phyloP scores from a whole-genome alignment of 2,113 vertebrate species.

The Nanger granti region DNA sequence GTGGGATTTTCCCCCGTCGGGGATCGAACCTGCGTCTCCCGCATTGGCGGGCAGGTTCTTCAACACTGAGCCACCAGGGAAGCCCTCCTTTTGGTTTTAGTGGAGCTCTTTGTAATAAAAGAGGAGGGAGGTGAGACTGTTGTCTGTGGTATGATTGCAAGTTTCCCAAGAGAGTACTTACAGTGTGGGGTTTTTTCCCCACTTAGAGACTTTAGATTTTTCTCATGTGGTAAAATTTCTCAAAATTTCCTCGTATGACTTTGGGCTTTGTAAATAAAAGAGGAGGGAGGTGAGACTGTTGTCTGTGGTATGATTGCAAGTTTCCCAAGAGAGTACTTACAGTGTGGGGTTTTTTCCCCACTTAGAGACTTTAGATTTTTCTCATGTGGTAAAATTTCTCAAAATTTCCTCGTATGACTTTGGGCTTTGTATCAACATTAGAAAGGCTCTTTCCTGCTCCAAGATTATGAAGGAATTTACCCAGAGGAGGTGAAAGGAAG shows the following conservation, averaged over 20 bases:
- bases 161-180: not conserved
- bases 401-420: not conserved
- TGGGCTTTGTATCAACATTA: not conserved
- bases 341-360: fast-evolving
- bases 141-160: fast-evolving
- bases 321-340: not conserved
- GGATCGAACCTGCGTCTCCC: not conserved
- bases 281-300: not conserved
- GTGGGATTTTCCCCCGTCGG: not conserved
- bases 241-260: not conserved
- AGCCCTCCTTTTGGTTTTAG: not conserved
- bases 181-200: fast-evolving
- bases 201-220: not conserved
- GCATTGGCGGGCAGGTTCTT: not conserved
- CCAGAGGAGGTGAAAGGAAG: not conserved
- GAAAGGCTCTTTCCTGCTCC: not conserved
- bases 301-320: fast-evolving
- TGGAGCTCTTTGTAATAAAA: not conserved
- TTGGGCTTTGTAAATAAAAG: not conserved
- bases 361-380: not conserved
- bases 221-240: not conserved
- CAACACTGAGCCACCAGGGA: not conserved
- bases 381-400: not conserved
- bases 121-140: not conserved
- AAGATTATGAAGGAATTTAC: constrained; percentile 22